Conservation (phyloP, 2,797 vertebrate genomes). For the Enteromius afrohamiltoni region DNA sequence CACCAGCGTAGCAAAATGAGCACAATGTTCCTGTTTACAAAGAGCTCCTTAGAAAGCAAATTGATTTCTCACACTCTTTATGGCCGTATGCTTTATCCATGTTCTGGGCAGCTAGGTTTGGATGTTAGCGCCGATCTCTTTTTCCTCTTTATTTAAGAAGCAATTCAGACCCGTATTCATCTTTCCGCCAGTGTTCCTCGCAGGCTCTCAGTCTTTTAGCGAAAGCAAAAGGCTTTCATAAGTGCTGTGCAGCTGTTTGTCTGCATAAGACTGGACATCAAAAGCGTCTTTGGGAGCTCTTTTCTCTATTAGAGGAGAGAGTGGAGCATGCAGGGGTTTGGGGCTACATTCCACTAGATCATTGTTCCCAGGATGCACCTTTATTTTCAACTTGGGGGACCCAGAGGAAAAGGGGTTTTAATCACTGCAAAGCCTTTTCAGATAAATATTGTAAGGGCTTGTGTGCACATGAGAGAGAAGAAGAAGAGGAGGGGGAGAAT, state of each 20-base stretch:
- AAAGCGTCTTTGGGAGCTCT: slow-evolving; percentile 59
- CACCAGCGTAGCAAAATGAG: slow-evolving; percentile 48
- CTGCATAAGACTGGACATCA: slow-evolving; percentile 59
- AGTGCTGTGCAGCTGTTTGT: slow-evolving; percentile 59
- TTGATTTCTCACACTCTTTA: slow-evolving; percentile 56
- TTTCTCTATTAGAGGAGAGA: slow-evolving; percentile 51
- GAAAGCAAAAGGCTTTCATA: slow-evolving; percentile 60
- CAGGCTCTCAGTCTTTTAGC: slow-evolving; percentile 51
- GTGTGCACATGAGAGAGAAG: slow-evolving; percentile 22
- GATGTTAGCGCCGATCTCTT: slow-evolving; percentile 44
- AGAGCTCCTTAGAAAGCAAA: slow-evolving; percentile 55
- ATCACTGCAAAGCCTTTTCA: slow-evolving; percentile 48
- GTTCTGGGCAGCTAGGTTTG: slow-evolving; percentile 42
- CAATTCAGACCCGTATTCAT: slow-evolving; percentile 55
- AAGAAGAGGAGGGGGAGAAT: neutral
- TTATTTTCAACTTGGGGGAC: slow-evolving; percentile 59
- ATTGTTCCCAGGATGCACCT: slow-evolving; percentile 59
- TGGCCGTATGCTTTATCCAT: slow-evolving; percentile 50
- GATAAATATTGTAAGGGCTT: slow-evolving; percentile 46
- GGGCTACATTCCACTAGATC: slow-evolving; percentile 57
- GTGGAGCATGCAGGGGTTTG: slow-evolving; percentile 53
- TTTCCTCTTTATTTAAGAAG: slow-evolving; percentile 47
- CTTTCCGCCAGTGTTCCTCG: slow-evolving; percentile 44
- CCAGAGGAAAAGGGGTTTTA: slow-evolving; percentile 50
- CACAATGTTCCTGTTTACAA: slow-evolving; percentile 47